These are phyloP conservation scores for Mastomys coucha DNA, from an alignment of 2,113 vertebrate species.

Conservation along the genomic window DNA sequence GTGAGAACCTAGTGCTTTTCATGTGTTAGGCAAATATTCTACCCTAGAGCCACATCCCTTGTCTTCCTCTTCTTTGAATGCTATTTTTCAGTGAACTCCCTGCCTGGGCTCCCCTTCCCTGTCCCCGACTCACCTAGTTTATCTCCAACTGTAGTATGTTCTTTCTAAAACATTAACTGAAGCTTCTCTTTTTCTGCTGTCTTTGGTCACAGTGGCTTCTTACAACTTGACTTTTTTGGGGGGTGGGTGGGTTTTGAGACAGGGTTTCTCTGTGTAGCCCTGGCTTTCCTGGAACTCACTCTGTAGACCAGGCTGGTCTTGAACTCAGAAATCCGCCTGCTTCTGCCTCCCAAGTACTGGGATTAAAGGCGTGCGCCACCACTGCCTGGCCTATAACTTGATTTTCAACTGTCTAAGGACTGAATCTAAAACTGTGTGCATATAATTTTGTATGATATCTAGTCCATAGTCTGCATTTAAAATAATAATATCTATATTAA, in stretches of 20 bases:
- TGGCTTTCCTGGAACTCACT: no score
- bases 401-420: background rate
- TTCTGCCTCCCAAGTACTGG: no score
- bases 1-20: background rate
- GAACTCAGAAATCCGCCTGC: no score
- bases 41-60: background rate
- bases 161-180: background rate
- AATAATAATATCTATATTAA: background rate
- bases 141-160: background rate
- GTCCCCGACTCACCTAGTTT: background rate
- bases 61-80: background rate
- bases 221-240: background rate
- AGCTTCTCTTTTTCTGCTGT: background rate
- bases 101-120: background rate
- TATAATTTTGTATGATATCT: constrained; percentile 11
- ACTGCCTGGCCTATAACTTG: no score
- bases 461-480: background rate
- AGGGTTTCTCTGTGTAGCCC: no score
- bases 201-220: background rate
- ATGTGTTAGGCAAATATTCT: background rate
- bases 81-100: background rate
- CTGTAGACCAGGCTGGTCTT: no score
- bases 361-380: no score
- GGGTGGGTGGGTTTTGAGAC: no score
- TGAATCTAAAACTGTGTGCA: constrained; percentile 27